These are phyloP conservation scores for Pithys albifrons DNA, from an alignment of 2,113 vertebrate species.

Conservation along the genomic window DNA sequence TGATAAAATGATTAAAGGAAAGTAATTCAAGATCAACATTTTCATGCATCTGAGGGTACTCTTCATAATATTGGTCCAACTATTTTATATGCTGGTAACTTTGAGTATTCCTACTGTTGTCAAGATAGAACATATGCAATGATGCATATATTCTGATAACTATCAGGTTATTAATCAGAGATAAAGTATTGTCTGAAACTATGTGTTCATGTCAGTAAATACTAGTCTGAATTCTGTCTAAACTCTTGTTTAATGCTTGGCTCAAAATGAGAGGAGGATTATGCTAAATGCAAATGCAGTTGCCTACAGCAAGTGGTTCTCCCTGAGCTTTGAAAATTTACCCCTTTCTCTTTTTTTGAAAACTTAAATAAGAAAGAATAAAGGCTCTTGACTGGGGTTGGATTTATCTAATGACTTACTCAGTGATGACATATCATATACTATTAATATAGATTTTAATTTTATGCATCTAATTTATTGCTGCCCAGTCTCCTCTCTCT, in stretches of 20 bases:
- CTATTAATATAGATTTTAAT: not conserved
- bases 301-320: not conserved
- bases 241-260: not conserved
- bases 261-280: not conserved
- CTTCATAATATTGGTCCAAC: not conserved
- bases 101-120: not conserved
- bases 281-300: not conserved
- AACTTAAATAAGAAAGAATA: not conserved
- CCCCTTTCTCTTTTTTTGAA: not conserved
- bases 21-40: not conserved
- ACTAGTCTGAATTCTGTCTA: not conserved
- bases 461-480: not conserved
- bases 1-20: not conserved
- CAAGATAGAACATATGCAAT: not conserved
- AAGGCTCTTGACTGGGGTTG: not conserved
- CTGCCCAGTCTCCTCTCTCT: not conserved
- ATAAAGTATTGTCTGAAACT: not conserved
- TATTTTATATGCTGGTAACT: not conserved
- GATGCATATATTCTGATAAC: not conserved
- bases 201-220: not conserved
- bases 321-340: not conserved
- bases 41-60: not conserved
- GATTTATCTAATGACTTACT: not conserved
- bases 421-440: not conserved
- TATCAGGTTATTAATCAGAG: not conserved